Conservation (phyloP, 1,140 invertebrate species). For the Orius insidiosus region DNA sequence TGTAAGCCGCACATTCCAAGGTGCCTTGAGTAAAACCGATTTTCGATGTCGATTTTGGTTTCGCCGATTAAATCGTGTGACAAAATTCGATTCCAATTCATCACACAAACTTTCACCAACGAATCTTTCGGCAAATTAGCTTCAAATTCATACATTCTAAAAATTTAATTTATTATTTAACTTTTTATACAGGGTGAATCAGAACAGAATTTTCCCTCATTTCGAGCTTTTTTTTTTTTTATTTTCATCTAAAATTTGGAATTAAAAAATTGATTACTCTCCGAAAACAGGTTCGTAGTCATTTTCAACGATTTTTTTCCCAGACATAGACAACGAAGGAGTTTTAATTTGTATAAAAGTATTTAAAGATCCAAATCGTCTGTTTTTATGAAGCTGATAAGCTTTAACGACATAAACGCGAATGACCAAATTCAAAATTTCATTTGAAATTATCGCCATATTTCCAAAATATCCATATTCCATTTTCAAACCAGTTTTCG, state of each 20-base stretch:
- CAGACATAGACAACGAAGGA: too few relatives aligned
- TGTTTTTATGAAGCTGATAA: neutral
- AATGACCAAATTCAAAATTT: neutral
- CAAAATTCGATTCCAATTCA: constrained; percentile 50
- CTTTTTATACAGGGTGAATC: neutral
- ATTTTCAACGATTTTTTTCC: neutral
- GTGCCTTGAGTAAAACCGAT: constrained; percentile 63
- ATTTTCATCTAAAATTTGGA: neutral
- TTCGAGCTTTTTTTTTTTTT: too few relatives aligned
- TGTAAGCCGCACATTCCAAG: constrained; percentile 58
- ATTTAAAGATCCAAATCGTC: constrained; percentile 17
- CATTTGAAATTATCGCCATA: too few relatives aligned
- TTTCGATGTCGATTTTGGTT: constrained; percentile 72
- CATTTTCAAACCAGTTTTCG: too few relatives aligned
- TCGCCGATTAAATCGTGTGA: constrained; percentile 67
- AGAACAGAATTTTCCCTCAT: too few relatives aligned
- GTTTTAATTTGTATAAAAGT: neutral
- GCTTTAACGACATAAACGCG: constrained; percentile 9
- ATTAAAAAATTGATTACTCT: neutral
- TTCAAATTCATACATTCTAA: constrained; percentile 59
- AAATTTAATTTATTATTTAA: neutral
- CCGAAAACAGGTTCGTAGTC: neutral
- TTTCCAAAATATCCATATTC: too few relatives aligned
- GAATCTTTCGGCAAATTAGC: constrained; percentile 56
- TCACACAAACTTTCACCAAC: constrained; percentile 51